Evolutionary conservation across 2,113 vertebrate species (phyloP), one percentile per base, ranked within the genome.

Genomic region (Scytalopus superciliaris): DNA sequence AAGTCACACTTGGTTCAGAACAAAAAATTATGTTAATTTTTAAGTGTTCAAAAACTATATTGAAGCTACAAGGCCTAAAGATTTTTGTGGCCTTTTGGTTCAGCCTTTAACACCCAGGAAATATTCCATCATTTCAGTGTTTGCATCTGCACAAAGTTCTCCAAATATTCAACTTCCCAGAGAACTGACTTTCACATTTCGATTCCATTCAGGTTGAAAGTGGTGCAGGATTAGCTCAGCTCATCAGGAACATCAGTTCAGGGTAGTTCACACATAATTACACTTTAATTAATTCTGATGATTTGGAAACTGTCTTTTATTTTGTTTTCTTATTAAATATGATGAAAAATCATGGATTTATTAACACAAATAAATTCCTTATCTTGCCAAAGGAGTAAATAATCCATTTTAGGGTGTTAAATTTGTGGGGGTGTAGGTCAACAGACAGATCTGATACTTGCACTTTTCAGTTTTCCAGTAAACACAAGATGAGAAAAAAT

Each of bases 161-260:
- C 39, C 73, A 56, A n/a, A 4, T 67, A 72, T 52, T 50, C 62
- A 19, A 25, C 73, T 45, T 84, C 40, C 39, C 31, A 2, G 56
- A 79, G 56, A 15, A 60, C 40, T 78, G 80, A 63, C 28, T 92
- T 86, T 4, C 14, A 62, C 63, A 88, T 94, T 90, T 84, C 57
- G 82, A 84, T 94, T 95, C 91, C 16, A 9, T 64, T 82, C 80
- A 87, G 74, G 60, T 23, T n/a, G 39, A 33, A 87, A 83, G 45
- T 16, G 28, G 50, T 1, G 6, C 70, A 87, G 63, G 63, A 95
- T 89, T 89, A 91, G 40, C 63, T 93, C 81, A 84, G 74, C 85
- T 91, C 74, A 94, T 91, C 84, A 89, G 40, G 40, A 93, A 69
- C 57, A 85, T 72, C 77, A 84, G 40, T 87, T 92, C 68, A 84